phyloP scores from a whole-genome alignment of 2,888 invertebrate species.

The Epinotia brunnichana region DNA sequence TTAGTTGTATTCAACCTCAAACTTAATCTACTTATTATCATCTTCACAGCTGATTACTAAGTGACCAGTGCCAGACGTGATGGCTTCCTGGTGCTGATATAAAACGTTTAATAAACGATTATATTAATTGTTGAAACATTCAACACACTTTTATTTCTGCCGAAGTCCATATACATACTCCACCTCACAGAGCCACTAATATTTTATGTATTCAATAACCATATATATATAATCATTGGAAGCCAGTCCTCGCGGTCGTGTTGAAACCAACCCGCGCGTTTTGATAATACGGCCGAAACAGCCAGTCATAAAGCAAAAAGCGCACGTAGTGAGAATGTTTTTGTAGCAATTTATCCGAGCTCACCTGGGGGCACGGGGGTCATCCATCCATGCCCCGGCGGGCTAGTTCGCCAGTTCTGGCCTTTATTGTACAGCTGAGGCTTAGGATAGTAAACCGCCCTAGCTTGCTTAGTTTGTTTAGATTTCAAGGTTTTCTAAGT shows the following conservation, averaged over 20 bases:
- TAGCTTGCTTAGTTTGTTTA: neutral
- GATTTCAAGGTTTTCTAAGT: neutral
- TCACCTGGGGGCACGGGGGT: conserved; percentile 44
- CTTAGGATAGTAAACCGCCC: conserved; percentile 26
- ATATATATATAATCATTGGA: no score
- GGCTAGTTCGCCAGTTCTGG: conserved; percentile 40
- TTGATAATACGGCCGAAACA: conserved; percentile 48
- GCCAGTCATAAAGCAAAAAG: conserved; percentile 61
- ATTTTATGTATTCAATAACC: no score
- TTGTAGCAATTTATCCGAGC: conserved; percentile 42
- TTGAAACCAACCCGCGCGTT: conserved; percentile 17
- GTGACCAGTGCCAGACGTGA: no score
- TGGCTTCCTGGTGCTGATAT: no score
- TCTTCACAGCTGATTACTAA: no score
- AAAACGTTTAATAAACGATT: no score
- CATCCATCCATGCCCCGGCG: conserved; percentile 43
- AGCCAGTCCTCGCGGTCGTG: neutral
- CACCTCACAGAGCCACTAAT: no score
- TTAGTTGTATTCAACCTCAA: no score
- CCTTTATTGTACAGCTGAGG: conserved; percentile 42
- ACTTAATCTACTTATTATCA: no score
- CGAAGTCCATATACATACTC: no score
- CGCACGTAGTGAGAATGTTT: conserved; percentile 49
- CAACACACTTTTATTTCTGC: no score
- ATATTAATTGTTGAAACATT: no score